Evolutionary conservation across 2,797 vertebrate genomes (phyloP).

Genomic region (Schizopygopsis malacanthus): DNA sequence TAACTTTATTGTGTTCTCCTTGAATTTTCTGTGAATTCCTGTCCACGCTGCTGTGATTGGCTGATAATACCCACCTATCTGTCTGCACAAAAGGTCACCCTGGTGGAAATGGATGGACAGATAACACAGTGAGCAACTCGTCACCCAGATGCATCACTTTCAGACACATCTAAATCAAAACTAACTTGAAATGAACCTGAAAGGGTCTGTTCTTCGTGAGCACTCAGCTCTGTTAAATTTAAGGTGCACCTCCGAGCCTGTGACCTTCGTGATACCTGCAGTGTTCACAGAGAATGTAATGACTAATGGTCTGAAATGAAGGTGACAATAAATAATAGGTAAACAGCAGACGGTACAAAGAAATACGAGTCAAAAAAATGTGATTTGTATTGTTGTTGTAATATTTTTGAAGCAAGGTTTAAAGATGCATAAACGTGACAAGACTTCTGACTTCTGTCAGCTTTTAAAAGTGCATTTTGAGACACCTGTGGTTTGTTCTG

Average conservation of each 20-base stretch:
- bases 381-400: neutral
- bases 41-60: neutral
- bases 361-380: neutral
- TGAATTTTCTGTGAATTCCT: neutral
- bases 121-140: neutral
- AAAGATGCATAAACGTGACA: neutral
- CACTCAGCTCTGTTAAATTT: conserved; percentile 7
- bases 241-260: neutral
- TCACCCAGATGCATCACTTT: neutral
- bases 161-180: neutral
- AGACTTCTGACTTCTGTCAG: neutral
- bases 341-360: neutral
- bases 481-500: neutral
- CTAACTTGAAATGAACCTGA: neutral
- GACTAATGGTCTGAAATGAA: conserved; percentile 4
- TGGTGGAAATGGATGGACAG: neutral
- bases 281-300: conserved; percentile 2
- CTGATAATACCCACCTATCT: neutral
- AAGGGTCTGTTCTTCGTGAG: neutral
- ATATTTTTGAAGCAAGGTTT: neutral
- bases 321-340: neutral
- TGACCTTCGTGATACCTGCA: neutral
- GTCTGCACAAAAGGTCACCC: neutral
- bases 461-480: neutral
- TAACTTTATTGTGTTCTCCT: neutral